Evolutionary conservation across 2,113 vertebrate species (phyloP).

Genomic region (Eclectus roratus): DNA sequence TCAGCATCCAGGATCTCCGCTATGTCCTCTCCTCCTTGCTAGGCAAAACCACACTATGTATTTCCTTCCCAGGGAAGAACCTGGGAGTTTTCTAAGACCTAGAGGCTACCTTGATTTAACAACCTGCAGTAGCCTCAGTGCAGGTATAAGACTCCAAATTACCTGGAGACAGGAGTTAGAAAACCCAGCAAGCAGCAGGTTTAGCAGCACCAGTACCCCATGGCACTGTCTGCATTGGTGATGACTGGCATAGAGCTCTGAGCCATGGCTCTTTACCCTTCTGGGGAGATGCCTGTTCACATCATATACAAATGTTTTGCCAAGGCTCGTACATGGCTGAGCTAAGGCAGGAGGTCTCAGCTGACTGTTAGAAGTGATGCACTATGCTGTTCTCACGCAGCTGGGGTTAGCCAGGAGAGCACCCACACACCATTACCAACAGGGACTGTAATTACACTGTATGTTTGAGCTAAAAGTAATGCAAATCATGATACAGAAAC

Average conservation of each 20-base stretch:
- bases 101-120: background rate
- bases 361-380: rapidly evolving
- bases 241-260: background rate
- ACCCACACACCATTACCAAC: background rate
- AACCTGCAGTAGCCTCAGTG: background rate
- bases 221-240: background rate
- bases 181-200: background rate
- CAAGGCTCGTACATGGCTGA: background rate
- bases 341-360: background rate
- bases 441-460: background rate
- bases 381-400: rapidly evolving
- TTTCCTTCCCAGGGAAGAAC: no score
- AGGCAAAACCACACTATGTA: background rate
- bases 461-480: background rate
- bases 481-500: background rate
- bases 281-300: background rate
- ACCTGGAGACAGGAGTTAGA: background rate
- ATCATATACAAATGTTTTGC: background rate
- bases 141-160: background rate
- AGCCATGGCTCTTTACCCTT: background rate
- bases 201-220: background rate
- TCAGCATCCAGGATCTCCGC: background rate
- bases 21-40: background rate
- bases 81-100: background rate
- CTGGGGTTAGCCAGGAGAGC: background rate